A percentile compares a stretch with the other conserved stretches of the same genome.
These are phyloP conservation scores for Apis laboriosa DNA, from an alignment of 1,140 invertebrate species.

Conservation along the genomic window DNA sequence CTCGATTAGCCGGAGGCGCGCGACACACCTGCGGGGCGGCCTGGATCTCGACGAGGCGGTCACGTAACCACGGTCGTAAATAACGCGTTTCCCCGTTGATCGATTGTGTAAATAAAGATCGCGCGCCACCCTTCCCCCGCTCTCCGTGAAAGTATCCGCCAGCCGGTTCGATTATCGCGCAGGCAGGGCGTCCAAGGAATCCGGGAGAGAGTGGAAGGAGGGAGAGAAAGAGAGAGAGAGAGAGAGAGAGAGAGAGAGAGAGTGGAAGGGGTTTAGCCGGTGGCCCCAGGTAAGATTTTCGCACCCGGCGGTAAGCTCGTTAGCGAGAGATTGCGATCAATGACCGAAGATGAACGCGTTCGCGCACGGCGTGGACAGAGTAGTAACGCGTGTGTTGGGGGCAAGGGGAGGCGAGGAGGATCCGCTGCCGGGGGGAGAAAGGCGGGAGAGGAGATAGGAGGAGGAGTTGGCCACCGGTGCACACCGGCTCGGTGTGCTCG, in stretches of 20 bases:
- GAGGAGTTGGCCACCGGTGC: constrained; percentile 50
- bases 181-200: constrained; percentile 38
- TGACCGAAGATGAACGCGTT: constrained; percentile 79
- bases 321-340: constrained; percentile 78
- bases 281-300: constrained; percentile 73
- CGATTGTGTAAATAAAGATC: constrained; percentile 65
- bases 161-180: constrained; percentile 61
- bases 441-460: constrained; percentile 49
- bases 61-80: constrained; percentile 41
- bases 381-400: constrained; percentile 34
- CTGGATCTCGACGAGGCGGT: background rate
- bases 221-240: too few species aligned
- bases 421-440: constrained; percentile 12
- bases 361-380: constrained; percentile 63
- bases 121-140: background rate
- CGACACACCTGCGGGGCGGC: constrained; percentile 37
- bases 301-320: constrained; percentile 77
- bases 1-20: constrained; percentile 12
- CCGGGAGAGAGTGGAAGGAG: background rate
- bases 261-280: constrained; percentile 1
- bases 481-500: constrained; percentile 61
- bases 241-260: too few species aligned
- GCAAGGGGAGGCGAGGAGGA: background rate
- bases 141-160: background rate
- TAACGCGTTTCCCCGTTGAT: constrained; percentile 50